phyloP scores from a whole-genome alignment of 2,113 vertebrate species.

The Thamnophis sirtalis region DNA sequence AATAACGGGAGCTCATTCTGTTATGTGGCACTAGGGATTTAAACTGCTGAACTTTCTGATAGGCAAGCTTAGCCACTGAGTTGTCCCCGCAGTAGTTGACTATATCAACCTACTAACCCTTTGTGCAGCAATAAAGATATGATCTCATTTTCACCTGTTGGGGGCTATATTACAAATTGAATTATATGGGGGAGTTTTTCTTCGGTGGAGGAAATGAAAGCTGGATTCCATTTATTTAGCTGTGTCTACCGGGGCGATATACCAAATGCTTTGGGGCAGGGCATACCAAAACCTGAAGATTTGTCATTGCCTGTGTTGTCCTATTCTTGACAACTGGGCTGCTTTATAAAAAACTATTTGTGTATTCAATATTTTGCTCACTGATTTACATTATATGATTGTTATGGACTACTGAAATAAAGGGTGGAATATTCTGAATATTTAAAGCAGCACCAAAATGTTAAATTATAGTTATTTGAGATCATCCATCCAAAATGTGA shows the following conservation, averaged over 20 bases:
- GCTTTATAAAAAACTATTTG: neutral
- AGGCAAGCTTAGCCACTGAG: no score
- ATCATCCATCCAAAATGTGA: neutral
- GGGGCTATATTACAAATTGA: neutral
- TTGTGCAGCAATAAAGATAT: neutral
- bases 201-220: neutral
- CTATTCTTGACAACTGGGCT: neutral
- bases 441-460: neutral
- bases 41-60: no score
- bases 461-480: neutral
- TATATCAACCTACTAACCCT: neutral
- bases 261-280: neutral
- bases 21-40: no score
- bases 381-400: neutral
- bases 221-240: neutral
- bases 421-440: neutral
- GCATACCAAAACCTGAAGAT: neutral
- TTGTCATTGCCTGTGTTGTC: neutral
- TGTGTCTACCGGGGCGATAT: neutral
- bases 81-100: neutral
- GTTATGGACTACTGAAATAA: neutral
- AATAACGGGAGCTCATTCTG: no score
- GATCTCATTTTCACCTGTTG: neutral
- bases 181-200: neutral
- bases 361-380: neutral